phyloP scores from a whole-genome alignment of 2,113 vertebrate species.

The Amazona guildingii region DNA sequence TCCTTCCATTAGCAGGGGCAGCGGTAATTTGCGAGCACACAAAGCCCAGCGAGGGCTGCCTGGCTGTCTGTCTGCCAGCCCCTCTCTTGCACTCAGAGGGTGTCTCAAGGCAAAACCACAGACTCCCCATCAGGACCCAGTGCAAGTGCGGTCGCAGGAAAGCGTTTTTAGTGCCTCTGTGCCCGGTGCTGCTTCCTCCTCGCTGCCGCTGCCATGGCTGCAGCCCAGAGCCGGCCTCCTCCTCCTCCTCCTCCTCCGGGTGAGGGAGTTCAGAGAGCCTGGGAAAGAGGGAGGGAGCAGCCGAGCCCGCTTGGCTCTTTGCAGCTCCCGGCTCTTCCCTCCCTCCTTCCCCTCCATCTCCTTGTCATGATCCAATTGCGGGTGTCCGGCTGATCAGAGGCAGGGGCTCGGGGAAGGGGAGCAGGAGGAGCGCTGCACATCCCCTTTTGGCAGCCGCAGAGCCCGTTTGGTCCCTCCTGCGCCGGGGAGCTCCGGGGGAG shows the following conservation, averaged over 20 bases:
- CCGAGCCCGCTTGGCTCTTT: neutral
- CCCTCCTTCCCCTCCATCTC: neutral
- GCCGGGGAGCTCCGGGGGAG: neutral
- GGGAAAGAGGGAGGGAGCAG: slow-evolving; percentile 24
- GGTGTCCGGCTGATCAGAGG: slow-evolving; percentile 13
- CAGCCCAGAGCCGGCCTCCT: neutral
- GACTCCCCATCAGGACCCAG: neutral
- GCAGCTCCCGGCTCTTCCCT: neutral
- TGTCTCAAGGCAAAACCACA: neutral
- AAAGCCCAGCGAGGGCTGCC: neutral
- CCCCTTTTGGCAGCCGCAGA: slow-evolving; percentile 30
- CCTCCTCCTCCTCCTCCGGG: neutral
- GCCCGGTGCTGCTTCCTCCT: neutral
- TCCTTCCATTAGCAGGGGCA: neutral
- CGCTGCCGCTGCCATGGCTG: slow-evolving; percentile 7
- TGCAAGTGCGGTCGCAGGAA: neutral
- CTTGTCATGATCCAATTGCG: neutral
- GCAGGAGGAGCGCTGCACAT: neutral
- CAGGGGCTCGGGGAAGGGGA: neutral
- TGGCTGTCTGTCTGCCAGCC: neutral
- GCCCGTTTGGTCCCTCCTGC: neutral
- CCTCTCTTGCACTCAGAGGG: accelerated
- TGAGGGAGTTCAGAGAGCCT: slow-evolving; percentile 28
- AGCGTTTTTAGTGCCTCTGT: neutral
- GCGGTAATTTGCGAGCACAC: neutral